A percentile compares a stretch with the other conserved stretches of the same genome.
These are phyloP conservation scores for Nipponia nippon DNA, from an alignment of 2,113 vertebrate species.

Conservation along the genomic window DNA sequence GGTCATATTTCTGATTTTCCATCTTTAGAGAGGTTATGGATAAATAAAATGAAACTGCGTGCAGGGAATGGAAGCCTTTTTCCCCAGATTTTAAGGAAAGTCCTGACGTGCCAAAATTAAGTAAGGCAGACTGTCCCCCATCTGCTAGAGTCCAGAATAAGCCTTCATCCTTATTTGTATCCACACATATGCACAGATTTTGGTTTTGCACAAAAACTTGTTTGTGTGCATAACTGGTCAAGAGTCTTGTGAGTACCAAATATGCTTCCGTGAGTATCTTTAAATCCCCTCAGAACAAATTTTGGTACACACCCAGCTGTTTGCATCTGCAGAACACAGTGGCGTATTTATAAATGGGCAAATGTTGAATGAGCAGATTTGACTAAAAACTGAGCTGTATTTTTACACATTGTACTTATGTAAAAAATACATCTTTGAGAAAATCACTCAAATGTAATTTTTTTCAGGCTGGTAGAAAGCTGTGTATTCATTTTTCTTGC, in stretches of 20 bases:
- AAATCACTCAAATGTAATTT: neutral
- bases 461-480: neutral
- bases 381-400: neutral
- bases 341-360: neutral
- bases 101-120: neutral
- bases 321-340: neutral
- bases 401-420: neutral
- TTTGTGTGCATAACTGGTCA: neutral
- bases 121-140: neutral
- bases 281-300: neutral
- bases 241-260: neutral
- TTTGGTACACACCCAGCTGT: neutral
- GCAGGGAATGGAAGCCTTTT: neutral
- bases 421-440: neutral
- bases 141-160: neutral
- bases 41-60: neutral
- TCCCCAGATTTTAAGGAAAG: neutral
- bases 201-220: neutral
- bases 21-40: neutral
- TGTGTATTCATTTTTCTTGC: conserved; percentile 8
- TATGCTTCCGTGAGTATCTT: neutral
- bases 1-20: neutral
- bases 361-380: neutral
- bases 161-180: neutral
- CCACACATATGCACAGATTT: neutral